Evolutionary conservation across 23 tunicate species (phyloP).

Genomic region (Ascidia mentula): DNA sequence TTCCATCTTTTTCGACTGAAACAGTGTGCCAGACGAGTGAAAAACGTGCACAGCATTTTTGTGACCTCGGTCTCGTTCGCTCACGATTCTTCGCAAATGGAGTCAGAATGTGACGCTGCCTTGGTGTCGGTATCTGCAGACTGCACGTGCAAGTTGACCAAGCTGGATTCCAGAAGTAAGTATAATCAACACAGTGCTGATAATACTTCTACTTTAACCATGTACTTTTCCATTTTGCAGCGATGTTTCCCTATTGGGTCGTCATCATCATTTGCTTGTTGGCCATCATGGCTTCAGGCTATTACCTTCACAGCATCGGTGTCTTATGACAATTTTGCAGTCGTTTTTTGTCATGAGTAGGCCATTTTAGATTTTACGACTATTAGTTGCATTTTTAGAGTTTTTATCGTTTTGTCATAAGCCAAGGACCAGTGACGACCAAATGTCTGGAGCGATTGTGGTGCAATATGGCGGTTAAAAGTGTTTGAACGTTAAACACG

Average conservation of each 20-base stretch:
- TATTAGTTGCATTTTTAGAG: not conserved
- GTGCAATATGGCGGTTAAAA: not conserved
- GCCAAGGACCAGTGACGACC: not conserved
- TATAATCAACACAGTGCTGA: not conserved
- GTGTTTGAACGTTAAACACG: not conserved
- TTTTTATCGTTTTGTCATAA: not conserved
- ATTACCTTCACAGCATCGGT: conserved; percentile 19
- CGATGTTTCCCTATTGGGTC: conserved; percentile 59
- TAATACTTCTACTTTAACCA: not conserved
- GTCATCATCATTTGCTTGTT: conserved; percentile 37
- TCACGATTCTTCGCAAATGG: conserved; percentile 11
- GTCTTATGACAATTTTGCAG: not conserved
- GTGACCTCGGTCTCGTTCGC: conserved; percentile 66
- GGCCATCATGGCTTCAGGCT: conserved; percentile 11
- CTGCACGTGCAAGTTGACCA: conserved; percentile 54
- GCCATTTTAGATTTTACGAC: not conserved
- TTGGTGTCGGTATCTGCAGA: conserved; percentile 78
- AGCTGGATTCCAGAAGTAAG: conserved; percentile 55
- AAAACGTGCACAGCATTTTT: conserved; percentile 61
- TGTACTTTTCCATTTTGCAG: conserved; percentile 23
- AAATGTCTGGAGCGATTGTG: not conserved
- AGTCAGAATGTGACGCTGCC: conserved; percentile 68
- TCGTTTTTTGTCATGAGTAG: not conserved
- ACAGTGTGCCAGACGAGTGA: conserved; percentile 55
- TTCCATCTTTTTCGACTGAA: not conserved